Evolutionary conservation across 2,797 vertebrate species (phyloP).

Genomic region (Oophaga sylvatica): DNA sequence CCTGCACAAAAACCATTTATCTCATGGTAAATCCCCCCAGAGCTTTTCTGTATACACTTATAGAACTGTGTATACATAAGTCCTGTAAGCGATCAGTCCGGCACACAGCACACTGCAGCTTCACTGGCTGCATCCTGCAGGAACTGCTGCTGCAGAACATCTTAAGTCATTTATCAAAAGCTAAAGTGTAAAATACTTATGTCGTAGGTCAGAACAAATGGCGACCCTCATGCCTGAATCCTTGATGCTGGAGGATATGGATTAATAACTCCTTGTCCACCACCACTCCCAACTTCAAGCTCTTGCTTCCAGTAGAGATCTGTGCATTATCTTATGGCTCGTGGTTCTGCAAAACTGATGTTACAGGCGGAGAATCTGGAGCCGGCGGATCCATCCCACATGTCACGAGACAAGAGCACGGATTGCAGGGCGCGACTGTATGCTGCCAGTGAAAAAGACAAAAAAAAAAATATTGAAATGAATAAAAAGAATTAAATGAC

Average conservation of each 20-base stretch:
- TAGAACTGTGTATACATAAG: no score
- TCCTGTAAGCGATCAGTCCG: no score
- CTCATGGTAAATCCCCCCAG: no score
- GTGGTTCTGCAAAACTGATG: conserved; percentile 65
- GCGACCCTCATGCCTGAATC: no score
- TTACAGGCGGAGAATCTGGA: conserved; percentile 64
- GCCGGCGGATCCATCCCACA: conserved; percentile 61
- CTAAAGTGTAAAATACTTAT: not conserved
- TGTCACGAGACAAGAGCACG: conserved; percentile 76
- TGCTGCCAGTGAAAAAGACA: conserved; percentile 70
- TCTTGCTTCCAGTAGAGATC: not conserved
- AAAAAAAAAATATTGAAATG: not conserved
- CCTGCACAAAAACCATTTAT: no score
- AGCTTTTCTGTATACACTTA: no score
- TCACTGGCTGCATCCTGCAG: not conserved
- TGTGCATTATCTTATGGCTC: not conserved
- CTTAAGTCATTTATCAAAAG: not conserved
- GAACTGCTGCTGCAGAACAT: not conserved
- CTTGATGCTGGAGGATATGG: not conserved
- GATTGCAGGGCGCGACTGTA: conserved; percentile 83
- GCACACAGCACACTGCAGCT: not conserved
- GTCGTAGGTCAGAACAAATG: not conserved
- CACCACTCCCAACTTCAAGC: not conserved
- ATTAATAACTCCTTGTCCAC: not conserved
- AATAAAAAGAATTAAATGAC: not conserved